Base-by-base conservation (phyloP, 2,113 vertebrate genomes). In the Erythrolamprus reginae region DNA sequence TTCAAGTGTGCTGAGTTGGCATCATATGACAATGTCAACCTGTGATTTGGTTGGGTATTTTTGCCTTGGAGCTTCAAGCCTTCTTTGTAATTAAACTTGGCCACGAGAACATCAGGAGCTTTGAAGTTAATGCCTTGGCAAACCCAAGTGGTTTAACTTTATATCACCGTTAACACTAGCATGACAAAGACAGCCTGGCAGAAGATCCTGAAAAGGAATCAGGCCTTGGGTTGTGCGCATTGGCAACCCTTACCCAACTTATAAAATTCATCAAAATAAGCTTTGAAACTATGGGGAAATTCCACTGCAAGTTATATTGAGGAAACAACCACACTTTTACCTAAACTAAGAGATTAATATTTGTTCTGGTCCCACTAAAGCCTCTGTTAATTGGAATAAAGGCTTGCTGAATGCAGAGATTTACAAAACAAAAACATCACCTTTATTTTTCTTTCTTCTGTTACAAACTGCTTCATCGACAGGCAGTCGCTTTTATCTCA, bases 61-160 rank as follows among this genome's bases (percentile, higher is more conserved):
- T 94, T 96, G 96, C 94, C 93, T 90, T 24, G 9, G 94, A 95
- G 91, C 55, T 3, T 93, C 89, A 95, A 91, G 10, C 89, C 88
- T 93, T 88, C 96, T 94, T 96, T 97, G 89, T 97, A 97, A 97
- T 97, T 97, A 97, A 1, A 42, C 42, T 87, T 96, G 89, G 82
- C 94, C 86, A 50, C 77, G 93, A 94, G 90, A 95, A 93, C 91
- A 95, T 93, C 70, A 82, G 89, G 90, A 83, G 56, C n/a, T 92
- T 95, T 96, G 94, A 94, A 95, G 92, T 56, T 86, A 91, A 86
- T 91, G 56, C 89, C 93, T 92, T 42, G 84, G 87, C 89, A 96
- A 94, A 90, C 91, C 70, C 93, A 88, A 87, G 82, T 17, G 70
- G 61, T 83, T 56, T 50, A 48, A n/a, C 56, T 65, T 65, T 19